Conservation (phyloP, 2,888 invertebrate genomes). For the Leptinotarsa juncta region DNA sequence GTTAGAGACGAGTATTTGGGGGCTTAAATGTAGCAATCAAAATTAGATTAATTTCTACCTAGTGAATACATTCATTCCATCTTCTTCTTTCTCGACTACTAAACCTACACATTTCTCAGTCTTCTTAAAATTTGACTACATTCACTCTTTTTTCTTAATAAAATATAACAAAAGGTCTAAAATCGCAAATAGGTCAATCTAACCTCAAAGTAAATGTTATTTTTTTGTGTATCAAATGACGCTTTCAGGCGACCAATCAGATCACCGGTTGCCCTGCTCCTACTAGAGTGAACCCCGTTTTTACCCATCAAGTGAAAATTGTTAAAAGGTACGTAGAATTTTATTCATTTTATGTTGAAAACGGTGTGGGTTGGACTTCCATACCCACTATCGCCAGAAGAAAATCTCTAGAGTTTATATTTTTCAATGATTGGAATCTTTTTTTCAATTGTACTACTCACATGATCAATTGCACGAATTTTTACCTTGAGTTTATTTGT, state of each 20-base stretch:
- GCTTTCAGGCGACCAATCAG: slow-evolving; percentile 64
- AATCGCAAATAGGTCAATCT: slow-evolving; percentile 52
- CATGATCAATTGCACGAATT: slow-evolving; percentile 48
- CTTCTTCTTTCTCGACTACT: background rate
- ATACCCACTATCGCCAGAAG: slow-evolving; percentile 53
- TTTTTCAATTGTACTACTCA: slow-evolving; percentile 47
- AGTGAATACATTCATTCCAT: background rate
- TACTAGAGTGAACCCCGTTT: slow-evolving; percentile 65
- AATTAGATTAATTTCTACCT: too few species aligned
- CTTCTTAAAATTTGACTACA: slow-evolving; percentile 1
- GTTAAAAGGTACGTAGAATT: slow-evolving; percentile 67
- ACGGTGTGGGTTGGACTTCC: slow-evolving; percentile 61
- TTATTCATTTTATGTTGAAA: slow-evolving; percentile 67
- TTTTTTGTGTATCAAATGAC: slow-evolving; percentile 67
- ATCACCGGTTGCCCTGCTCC: slow-evolving; percentile 63
- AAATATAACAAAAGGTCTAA: slow-evolving; percentile 51
- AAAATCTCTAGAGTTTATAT: slow-evolving; percentile 51
- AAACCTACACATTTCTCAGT: slow-evolving; percentile 3
- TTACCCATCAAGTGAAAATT: slow-evolving; percentile 66
- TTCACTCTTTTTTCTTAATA: slow-evolving; percentile 38
- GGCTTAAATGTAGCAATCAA: too few species aligned
- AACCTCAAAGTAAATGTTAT: slow-evolving; percentile 64
- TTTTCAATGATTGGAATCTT: slow-evolving; percentile 52
- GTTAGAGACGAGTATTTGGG: too few species aligned
- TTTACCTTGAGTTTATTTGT: slow-evolving; percentile 58